Evolutionary conservation across 2,888 invertebrate genomes (phyloP), one percentile per base, ranked within the genome.

Genomic region (Carterocephalus palaemon): DNA sequence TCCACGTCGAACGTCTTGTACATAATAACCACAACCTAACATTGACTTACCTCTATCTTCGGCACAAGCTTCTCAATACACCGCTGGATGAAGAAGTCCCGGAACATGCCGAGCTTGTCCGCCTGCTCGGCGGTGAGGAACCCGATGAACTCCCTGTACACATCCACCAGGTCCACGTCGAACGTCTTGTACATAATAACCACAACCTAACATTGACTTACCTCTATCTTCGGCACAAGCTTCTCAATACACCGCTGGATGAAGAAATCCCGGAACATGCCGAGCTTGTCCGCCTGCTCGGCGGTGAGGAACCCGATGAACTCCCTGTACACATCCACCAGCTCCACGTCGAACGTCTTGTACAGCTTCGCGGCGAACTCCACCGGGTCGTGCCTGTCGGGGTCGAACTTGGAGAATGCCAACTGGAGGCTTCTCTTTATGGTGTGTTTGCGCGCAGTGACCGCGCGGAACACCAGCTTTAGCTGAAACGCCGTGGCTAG

Each of bases 81-180:
- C 10, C 64, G 68, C 9, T 71, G 62, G 0, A 66, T 51, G 31
- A 86, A 83, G 47, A 84, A 81, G 31, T 79, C 79, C 36, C 59
- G 63, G 53, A 75, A 86, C 1, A 49, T 59, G 0, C 67, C 62
- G 1, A 76, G 31, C 1, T 51, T 51, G 1, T 79, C 80, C 0
- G 77, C 85, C 37, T 86, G 86, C 2, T 72, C 71, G 0, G 79
- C 59, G 0, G 77, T 84, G 0, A 86, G 60, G 43, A 83, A 81
- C 0, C 67, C 68, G 0, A 80, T 8, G 46, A 86, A 83, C 19
- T 85, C 86, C 5, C 66, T 70, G 24, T 71, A 77, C 15, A 81
- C 20, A 4, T 82, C 79, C 0, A 69, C 43, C 1, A 77, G 50
- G 0, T 74, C 75, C 0, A 54, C 51, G 0, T 57, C 60, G 3